Conservation (phyloP, 2,888 invertebrate species). For the Choreutis nemorana region DNA sequence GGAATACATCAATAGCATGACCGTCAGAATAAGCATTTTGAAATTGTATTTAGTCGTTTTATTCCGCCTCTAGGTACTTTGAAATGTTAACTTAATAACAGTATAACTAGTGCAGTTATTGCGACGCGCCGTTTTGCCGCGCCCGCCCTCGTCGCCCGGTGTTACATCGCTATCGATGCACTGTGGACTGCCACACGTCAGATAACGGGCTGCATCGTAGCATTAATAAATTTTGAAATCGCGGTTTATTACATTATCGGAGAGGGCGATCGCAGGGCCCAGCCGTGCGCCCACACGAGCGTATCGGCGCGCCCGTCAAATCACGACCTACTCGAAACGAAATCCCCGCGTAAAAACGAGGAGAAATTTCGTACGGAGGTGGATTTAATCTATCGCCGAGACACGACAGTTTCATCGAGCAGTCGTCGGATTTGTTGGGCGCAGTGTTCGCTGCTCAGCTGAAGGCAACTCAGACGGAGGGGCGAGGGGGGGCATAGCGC, state of each 20-base stretch:
- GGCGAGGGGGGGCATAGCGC: slow-evolving; percentile 18
- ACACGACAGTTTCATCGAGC: slow-evolving; percentile 37
- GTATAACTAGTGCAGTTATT: too few species aligned
- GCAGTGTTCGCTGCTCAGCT: slow-evolving; percentile 31
- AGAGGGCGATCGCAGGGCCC: slow-evolving; percentile 22
- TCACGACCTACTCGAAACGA: slow-evolving; percentile 31
- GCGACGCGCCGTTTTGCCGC: too few species aligned
- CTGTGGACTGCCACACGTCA: slow-evolving; percentile 29
- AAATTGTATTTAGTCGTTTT: too few species aligned
- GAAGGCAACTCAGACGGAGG: slow-evolving; percentile 13
- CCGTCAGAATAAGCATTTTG: too few species aligned
- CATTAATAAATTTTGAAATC: slow-evolving; percentile 39
- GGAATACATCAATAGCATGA: too few species aligned
- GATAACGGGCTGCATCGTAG: slow-evolving; percentile 39
- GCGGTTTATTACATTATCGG: slow-evolving; percentile 37
- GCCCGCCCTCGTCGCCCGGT: too few species aligned
- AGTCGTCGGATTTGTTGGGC: slow-evolving; percentile 41
- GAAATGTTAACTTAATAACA: too few species aligned
- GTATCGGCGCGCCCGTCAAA: slow-evolving; percentile 28
- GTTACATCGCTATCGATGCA: slow-evolving; percentile 35
- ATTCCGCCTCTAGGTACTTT: too few species aligned
- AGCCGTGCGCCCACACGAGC: slow-evolving; percentile 29
- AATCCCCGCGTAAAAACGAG: slow-evolving; percentile 36
- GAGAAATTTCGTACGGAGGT: slow-evolving; percentile 41
- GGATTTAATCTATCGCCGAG: slow-evolving; percentile 35